These are phyloP conservation scores for Copidosoma floridanum DNA, from an alignment of 1,140 invertebrate species.

Conservation along the genomic window DNA sequence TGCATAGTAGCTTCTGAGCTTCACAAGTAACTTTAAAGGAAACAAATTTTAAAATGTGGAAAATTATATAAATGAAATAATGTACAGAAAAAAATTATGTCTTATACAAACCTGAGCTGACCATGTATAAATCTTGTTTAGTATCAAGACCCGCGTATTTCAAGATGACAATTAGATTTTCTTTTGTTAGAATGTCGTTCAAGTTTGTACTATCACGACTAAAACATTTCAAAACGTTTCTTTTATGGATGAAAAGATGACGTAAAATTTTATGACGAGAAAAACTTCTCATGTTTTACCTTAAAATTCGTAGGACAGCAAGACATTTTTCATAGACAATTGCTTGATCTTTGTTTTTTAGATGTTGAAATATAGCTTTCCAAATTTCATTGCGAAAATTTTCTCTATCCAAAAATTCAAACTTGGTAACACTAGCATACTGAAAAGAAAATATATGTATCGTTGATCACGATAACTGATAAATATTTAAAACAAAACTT, in stretches of 20 bases:
- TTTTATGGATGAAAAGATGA: not conserved
- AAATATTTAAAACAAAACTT: slow-evolving; percentile 10
- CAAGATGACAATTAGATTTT: slow-evolving; percentile 67
- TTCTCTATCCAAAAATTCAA: slow-evolving; percentile 56
- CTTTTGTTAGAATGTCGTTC: slow-evolving; percentile 67
- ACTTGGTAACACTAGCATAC: slow-evolving; percentile 55
- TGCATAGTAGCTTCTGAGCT: slow-evolving; percentile 85
- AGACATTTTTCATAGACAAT: slow-evolving; percentile 55
- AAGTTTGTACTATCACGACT: slow-evolving; percentile 76
- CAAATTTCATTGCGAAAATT: slow-evolving; percentile 57
- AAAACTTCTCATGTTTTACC: slow-evolving; percentile 45
- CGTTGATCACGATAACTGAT: no score
- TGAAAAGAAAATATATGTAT: slow-evolving; percentile 38
- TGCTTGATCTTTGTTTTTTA: slow-evolving; percentile 48
- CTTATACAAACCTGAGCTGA: slow-evolving; percentile 10
- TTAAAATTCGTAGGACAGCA: slow-evolving; percentile 59
- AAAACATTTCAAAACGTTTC: no score
- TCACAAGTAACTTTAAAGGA: slow-evolving; percentile 67
- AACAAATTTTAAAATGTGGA: not conserved
- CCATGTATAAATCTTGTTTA: slow-evolving; percentile 5
- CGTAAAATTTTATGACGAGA: not conserved
- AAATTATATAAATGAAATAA: slow-evolving; percentile 1
- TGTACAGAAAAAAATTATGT: not conserved
- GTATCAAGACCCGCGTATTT: slow-evolving; percentile 61
- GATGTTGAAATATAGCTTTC: slow-evolving; percentile 56